A percentile compares a stretch with the other conserved stretches of the same genome.
phyloP scores from a whole-genome alignment of 1,140 invertebrate genomes.

The Drosophila santomea region DNA sequence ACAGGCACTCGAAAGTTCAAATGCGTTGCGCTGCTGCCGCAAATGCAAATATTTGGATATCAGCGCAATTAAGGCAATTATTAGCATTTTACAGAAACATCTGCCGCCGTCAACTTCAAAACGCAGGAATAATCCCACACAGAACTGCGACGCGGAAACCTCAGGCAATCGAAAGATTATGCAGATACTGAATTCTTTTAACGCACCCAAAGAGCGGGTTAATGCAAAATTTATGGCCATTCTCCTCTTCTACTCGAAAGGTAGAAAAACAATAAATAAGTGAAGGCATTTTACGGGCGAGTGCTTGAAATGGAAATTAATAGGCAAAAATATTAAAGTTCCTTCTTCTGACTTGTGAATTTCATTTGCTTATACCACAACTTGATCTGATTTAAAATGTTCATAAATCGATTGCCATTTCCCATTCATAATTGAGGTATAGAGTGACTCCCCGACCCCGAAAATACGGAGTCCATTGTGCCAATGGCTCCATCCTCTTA shows the following conservation, averaged over 20 bases:
- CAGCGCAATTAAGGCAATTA: slow-evolving; percentile 68
- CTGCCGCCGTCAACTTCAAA: slow-evolving; percentile 46
- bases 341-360: too few relatives aligned
- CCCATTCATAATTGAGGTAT: slow-evolving; percentile 26
- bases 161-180: slow-evolving; percentile 43
- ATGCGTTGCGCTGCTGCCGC: slow-evolving; percentile 36
- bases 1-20: slow-evolving; percentile 68
- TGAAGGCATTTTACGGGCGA: too few relatives aligned
- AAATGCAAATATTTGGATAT: slow-evolving; percentile 57
- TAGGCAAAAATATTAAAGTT: too few relatives aligned
- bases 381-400: slow-evolving; percentile 8
- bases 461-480: slow-evolving; percentile 1
- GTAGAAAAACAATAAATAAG: too few relatives aligned
- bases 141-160: slow-evolving; percentile 1
- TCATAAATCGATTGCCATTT: neutral
- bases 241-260: neutral
- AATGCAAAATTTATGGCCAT: slow-evolving; percentile 33
- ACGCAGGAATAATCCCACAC: slow-evolving; percentile 22
- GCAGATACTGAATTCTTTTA: slow-evolving; percentile 31
- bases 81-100: slow-evolving; percentile 54
- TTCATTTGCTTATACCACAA: neutral
- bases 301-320: too few relatives aligned
- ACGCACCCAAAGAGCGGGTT: slow-evolving; percentile 27
- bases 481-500: slow-evolving; percentile 44
- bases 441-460: neutral